phyloP scores from a whole-genome alignment of 2,888 invertebrate genomes.

The Hybos culiciformis region DNA sequence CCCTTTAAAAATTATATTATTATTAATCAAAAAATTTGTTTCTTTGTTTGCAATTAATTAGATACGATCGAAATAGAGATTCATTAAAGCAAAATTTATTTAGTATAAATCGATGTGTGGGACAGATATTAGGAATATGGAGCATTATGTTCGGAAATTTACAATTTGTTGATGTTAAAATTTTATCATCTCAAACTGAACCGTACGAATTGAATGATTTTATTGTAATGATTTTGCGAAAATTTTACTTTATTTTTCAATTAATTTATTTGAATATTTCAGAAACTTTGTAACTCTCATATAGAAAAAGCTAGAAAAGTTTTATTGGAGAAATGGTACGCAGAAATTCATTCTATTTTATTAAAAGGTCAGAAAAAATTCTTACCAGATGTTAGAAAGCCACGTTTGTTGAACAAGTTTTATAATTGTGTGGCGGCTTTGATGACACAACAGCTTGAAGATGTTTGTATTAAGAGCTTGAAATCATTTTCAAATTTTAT shows the following conservation, averaged over 20 bases:
- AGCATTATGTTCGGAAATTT: slow-evolving; percentile 53
- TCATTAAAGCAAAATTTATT: slow-evolving; percentile 49
- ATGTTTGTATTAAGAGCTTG: slow-evolving; percentile 65
- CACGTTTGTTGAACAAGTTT: slow-evolving; percentile 55
- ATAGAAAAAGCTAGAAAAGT: slow-evolving; percentile 53
- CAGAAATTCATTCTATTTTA: slow-evolving; percentile 29
- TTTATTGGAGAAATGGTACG: slow-evolving; percentile 42
- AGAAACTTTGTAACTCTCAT: slow-evolving; percentile 38
- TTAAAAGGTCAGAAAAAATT: slow-evolving; percentile 51
- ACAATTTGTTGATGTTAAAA: slow-evolving; percentile 32
- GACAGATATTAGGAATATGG: slow-evolving; percentile 69
- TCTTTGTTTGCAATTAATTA: slow-evolving; percentile 11
- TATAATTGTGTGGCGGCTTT: slow-evolving; percentile 73
- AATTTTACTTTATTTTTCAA: background rate
- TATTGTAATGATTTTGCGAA: slow-evolving; percentile 20
- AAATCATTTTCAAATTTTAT: slow-evolving; percentile 64
- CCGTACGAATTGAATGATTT: slow-evolving; percentile 34
- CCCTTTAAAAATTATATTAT: too few species aligned
- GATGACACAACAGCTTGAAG: slow-evolving; percentile 80
- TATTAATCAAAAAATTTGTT: background rate
- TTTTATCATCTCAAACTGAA: slow-evolving; percentile 18
- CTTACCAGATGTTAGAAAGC: slow-evolving; percentile 52
- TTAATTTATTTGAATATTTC: background rate
- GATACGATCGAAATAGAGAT: slow-evolving; percentile 37
- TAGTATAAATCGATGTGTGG: slow-evolving; percentile 67